Evolutionary conservation across 1,140 invertebrate species (phyloP), one percentile per base, ranked within the genome.

Genomic region (Diachasma alloeum): DNA sequence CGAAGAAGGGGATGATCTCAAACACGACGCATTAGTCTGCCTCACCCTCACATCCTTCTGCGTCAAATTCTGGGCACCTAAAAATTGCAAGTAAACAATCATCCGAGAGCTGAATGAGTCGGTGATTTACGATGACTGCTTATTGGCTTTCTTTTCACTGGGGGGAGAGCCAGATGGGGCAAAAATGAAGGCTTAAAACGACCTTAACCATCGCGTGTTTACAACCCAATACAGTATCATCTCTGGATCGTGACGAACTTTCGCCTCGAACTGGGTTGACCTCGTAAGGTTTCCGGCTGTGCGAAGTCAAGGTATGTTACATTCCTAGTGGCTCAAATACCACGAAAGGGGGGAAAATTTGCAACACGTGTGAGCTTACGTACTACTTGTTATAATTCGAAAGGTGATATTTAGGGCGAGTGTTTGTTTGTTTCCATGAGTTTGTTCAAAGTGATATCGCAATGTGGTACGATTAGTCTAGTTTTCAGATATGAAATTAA

Each of bases 21-120:
- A 78, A 1, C 79, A 81, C 13, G 83, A 77, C 13, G 79, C 69
- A 42, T 82, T 74, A 2, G 81, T 80, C 74, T 88, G 88, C 63
- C 88, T 83, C 19, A 87, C 74, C 76, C 88, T 82, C 53, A 84
- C 70, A 59, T 89, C 88, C 68, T 88, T 89, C 44, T 31, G 31
- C 31, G 79, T 74, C 22, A 86, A 83, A 76, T 86, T 87, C 82
- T 86, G 86, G 73, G 76, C 84, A 80, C 81, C 87, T 88, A 70
- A n/a, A 82, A 13, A 22, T 19, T 77, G 36, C 9, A 56, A 44
- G 6, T 31, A 53, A 56, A 37, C 42, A n/a, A 48, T 78, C 13
- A 53, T 26, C 37, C 10, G 9, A 31, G 2, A 31, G 31, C 31
- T 6, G 31, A 31, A 31, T 31, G 31, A 31, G 2, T 6, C 31